A percentile compares a stretch with the other conserved stretches of the same genome.
These are phyloP conservation scores for Bombus superbus DNA, from an alignment of 1,140 invertebrate species.

Conservation along the genomic window DNA sequence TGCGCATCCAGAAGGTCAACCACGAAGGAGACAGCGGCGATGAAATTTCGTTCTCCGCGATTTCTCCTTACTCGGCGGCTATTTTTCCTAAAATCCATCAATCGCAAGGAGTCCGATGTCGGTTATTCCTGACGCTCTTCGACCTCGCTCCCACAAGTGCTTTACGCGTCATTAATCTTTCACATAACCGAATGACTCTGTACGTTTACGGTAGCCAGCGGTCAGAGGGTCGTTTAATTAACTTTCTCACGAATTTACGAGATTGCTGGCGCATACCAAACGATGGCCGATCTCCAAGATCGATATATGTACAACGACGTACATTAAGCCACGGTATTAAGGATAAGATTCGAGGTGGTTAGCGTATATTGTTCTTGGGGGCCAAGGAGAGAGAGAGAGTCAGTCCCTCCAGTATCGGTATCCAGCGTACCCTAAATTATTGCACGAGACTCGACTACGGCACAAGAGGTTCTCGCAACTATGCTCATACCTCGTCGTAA, in stretches of 20 bases:
- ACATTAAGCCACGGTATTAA: constrained; percentile 63
- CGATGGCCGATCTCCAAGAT: constrained; percentile 57
- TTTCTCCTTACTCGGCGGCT: background rate
- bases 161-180: constrained; percentile 34
- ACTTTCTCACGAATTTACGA: constrained; percentile 60
- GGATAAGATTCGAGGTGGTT: constrained; percentile 63
- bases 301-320: constrained; percentile 50
- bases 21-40: no score
- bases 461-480: constrained; percentile 54
- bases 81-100: background rate
- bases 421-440: constrained; percentile 66
- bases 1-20: background rate
- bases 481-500: constrained; percentile 63
- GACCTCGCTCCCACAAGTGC: background rate
- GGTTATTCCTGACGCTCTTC: background rate
- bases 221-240: constrained; percentile 62
- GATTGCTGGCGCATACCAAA: constrained; percentile 45
- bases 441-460: constrained; percentile 55
- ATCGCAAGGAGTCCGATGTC: background rate
- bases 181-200: constrained; percentile 18
- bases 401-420: constrained; percentile 59
- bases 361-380: constrained; percentile 65
- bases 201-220: constrained; percentile 32
- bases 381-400: constrained; percentile 16
- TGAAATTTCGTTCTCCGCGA: background rate